phyloP scores from a whole-genome alignment of 1,140 invertebrate genomes.

The Oppia nitens region DNA sequence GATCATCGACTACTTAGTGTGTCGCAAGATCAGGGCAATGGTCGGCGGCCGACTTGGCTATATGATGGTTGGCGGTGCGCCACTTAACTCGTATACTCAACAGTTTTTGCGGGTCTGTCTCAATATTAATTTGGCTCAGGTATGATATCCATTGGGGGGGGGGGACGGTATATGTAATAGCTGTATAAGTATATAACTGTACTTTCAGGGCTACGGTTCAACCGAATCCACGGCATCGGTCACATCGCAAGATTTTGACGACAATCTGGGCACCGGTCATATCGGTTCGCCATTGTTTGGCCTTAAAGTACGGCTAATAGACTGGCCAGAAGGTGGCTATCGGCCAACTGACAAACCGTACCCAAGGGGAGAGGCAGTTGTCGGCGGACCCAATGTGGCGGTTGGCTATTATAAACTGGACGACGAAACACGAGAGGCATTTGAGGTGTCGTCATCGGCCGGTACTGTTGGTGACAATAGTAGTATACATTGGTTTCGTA shows the following conservation, averaged over 20 bases:
- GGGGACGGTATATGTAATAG: slow-evolving; percentile 23
- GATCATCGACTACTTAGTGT: slow-evolving; percentile 35
- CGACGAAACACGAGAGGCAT: slow-evolving; percentile 35
- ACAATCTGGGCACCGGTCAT: too few relatives aligned
- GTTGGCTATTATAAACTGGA: slow-evolving; percentile 46
- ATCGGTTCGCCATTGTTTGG: slow-evolving; percentile 75
- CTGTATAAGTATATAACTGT: too few relatives aligned
- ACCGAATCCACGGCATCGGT: slow-evolving; percentile 18
- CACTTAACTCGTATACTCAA: slow-evolving; percentile 81
- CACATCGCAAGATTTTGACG: slow-evolving; percentile 34
- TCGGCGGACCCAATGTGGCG: slow-evolving; percentile 35
- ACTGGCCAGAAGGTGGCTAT: slow-evolving; percentile 76
- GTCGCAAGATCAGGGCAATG: slow-evolving; percentile 51
- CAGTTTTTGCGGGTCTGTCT: slow-evolving; percentile 10
- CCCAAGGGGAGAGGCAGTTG: slow-evolving; percentile 36
- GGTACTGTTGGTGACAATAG: too few relatives aligned
- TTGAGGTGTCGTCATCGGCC: slow-evolving; percentile 22
- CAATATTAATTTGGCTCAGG: slow-evolving; percentile 1
- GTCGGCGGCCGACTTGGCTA: slow-evolving; percentile 33
- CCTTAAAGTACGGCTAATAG: slow-evolving; percentile 65
- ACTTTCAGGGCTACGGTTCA: slow-evolving; percentile 17
- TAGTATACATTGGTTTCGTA: slow-evolving; percentile 32
- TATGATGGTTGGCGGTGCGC: slow-evolving; percentile 74
- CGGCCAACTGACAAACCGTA: slow-evolving; percentile 19
- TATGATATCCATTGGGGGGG: not conserved